phyloP scores from a whole-genome alignment of 1,140 invertebrate genomes.

The Leguminivora glycinivorella region DNA sequence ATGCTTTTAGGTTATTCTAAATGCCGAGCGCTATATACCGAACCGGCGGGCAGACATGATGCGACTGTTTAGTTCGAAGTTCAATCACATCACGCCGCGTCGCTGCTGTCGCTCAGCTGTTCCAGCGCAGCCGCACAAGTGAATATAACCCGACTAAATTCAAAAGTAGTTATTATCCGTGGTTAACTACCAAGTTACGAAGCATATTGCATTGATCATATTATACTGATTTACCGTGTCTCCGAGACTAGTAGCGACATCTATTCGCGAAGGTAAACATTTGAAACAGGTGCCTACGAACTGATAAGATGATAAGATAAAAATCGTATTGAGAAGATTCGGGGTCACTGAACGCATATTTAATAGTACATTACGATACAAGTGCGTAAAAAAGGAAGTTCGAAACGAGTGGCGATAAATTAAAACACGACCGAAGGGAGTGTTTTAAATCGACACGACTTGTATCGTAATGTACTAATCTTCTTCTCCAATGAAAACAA shows the following conservation, averaged over 20 bases:
- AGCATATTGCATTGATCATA: constrained; percentile 19
- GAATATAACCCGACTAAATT: constrained; percentile 49
- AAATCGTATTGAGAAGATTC: not conserved
- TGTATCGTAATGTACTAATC: too few species aligned
- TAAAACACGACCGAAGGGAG: too few species aligned
- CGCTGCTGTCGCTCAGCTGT: constrained; percentile 72
- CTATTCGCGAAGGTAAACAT: constrained; percentile 16
- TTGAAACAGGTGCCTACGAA: not conserved
- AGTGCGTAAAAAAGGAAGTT: too few species aligned
- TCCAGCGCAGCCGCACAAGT: constrained; percentile 66
- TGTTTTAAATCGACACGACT: too few species aligned
- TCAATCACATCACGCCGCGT: constrained; percentile 51
- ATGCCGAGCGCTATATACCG: constrained; percentile 64
- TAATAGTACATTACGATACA: too few species aligned
- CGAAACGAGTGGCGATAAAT: too few species aligned
- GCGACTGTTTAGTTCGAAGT: constrained; percentile 71
- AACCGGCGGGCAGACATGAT: constrained; percentile 74
- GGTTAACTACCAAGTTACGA: constrained; percentile 19
- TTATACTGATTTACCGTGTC: not conserved
- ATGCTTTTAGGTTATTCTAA: constrained; percentile 66
- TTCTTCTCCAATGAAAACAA: too few species aligned
- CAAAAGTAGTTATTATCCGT: constrained; percentile 29
- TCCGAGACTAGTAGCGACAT: constrained; percentile 20
- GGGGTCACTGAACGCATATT: constrained; percentile 9
- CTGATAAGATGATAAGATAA: constrained; percentile 25